Evolutionary conservation across 2,797 vertebrate genomes (phyloP), one percentile per base, ranked within the genome.

Genomic region (Poecilia wingei): DNA sequence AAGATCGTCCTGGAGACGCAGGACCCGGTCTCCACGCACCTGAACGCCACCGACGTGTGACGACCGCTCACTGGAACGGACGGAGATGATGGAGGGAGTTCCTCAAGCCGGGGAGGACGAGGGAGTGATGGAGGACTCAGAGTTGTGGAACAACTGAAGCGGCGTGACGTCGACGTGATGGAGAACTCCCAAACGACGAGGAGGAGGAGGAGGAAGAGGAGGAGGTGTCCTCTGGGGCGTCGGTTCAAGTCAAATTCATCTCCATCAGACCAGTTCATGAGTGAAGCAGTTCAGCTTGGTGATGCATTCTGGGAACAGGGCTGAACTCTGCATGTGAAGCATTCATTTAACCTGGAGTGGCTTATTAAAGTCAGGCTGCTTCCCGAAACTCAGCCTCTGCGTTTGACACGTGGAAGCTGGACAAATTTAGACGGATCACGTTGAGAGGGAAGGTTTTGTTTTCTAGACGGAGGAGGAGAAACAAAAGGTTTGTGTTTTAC

Each of bases 21-120:
- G 77, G 93, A 94, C 10, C 86, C 83, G 22, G 89, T 87, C 28
- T 87, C 90, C 2, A 80, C 88, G 0, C 81, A 89, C 47, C 84
- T 95, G 64, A 94, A 92, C 13, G 93, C 94, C 74, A 95, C 95
- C 0, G 94, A 96, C 6, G 94, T 95, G 55, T 95, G 92, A 94
- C 16, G 6, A 43, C 13, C 66, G 0, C 31, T 39, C 39, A 31
- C 36, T n/a, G 70, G 49, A 39, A n/a, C 1, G 49, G 3, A 33
- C 25, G 22, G 31, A 25, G 36, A 8, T 3, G 49, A 53, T 53
- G 20, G 33, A 0, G 74, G 57, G 73, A 74, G 66, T 70, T 51
- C 6, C 6, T 22, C 20, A 2, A 76, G 75, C 22, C 20, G 4
- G 72, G 3, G 14, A 51, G 18, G 22, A 41, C 80, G 80, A 75